Evolutionary conservation across 30 jellyfish, hydroid and myxozoan species (phyloP).

Genomic region (Aurelia sp.): DNA sequence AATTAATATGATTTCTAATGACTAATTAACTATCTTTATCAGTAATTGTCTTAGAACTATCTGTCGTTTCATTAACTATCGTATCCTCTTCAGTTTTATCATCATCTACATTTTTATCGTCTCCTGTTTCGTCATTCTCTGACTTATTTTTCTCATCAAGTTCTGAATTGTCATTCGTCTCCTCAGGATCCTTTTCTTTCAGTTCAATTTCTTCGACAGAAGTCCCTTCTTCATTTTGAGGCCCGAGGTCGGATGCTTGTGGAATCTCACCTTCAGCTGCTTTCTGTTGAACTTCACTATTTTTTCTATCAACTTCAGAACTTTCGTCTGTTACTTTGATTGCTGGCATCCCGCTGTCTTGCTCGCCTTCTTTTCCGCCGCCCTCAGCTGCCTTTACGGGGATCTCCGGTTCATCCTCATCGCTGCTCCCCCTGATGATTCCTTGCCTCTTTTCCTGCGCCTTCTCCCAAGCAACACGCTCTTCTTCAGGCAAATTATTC

Average conservation of each 20-base stretch:
- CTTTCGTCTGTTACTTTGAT: neutral
- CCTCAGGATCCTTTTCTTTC: neutral
- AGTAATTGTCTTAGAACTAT: conserved; percentile 15
- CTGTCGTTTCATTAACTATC: conserved; percentile 46
- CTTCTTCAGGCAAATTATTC: conserved; percentile 70
- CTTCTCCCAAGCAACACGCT: conserved; percentile 66
- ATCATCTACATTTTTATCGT: neutral
- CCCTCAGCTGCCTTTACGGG: neutral
- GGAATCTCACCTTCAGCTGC: conserved; percentile 14
- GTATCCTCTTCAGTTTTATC: conserved; percentile 57
- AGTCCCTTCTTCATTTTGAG: conserved; percentile 9
- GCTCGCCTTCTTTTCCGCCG: neutral
- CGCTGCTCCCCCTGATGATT: conserved; percentile 15
- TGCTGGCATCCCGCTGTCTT: neutral
- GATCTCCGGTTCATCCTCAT: conserved; percentile 13
- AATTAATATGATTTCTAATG: no score
- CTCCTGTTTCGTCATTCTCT: conserved; percentile 17
- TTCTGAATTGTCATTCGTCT: neutral
- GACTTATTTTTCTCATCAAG: neutral
- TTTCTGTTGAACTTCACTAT: neutral
- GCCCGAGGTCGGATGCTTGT: conserved; percentile 32
- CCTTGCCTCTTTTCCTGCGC: conserved; percentile 61
- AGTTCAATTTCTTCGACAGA: conserved; percentile 41
- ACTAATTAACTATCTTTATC: neutral
- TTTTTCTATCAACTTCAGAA: neutral